These are phyloP conservation scores for Astropecten irregularis DNA, from an alignment of 53 echinoderm and acorn worm species.

Conservation along the genomic window DNA sequence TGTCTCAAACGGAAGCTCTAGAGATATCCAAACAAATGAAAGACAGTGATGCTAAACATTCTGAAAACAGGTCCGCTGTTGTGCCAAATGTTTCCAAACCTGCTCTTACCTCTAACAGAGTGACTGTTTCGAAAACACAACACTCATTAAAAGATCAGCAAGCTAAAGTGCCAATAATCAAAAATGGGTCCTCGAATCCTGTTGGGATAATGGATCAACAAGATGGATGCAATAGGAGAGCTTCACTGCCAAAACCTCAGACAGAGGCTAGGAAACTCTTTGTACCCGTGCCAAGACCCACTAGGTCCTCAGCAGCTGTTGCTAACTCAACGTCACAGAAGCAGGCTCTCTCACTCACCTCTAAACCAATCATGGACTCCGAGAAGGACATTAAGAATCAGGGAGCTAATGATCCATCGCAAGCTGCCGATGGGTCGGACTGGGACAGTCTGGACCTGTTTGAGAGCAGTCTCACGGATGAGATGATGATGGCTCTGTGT, in stretches of 20 bases:
- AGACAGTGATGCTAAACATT: no score
- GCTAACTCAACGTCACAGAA: no score
- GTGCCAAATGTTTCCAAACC: background rate
- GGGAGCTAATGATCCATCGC: background rate
- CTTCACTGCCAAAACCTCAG: background rate
- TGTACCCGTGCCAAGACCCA: background rate
- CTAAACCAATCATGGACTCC: no score
- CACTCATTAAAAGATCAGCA: no score
- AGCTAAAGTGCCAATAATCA: no score
- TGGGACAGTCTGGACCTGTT: conserved; percentile 6
- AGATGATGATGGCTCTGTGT: conserved; percentile 45
- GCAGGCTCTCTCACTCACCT: no score
- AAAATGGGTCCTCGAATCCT: no score
- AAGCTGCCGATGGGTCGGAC: background rate
- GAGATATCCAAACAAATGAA: no score
- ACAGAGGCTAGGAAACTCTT: background rate
- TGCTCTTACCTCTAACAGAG: background rate
- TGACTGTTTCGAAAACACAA: no score
- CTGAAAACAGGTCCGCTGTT: background rate
- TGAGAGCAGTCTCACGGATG: conserved; percentile 45
- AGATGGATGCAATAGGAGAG: background rate
- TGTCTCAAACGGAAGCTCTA: conserved; percentile 35
- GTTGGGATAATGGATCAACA: background rate
- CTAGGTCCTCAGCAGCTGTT: background rate
- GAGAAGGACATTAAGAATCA: no score